Conservation (phyloP, 2,797 vertebrate genomes). For the Helarctos malayanus region DNA sequence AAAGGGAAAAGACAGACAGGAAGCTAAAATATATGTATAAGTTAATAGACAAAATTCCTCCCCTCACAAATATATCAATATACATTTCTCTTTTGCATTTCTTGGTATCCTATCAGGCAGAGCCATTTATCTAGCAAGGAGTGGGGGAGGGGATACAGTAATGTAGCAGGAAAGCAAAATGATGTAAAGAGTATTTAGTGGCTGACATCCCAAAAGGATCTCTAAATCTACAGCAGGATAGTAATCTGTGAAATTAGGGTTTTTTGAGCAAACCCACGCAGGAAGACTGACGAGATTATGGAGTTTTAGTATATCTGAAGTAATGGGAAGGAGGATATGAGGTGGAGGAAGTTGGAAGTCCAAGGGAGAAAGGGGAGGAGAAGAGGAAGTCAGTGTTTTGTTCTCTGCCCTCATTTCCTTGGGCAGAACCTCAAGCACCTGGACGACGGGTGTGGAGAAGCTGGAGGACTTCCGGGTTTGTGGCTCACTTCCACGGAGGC, state of each 20-base stretch:
- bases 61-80: background rate
- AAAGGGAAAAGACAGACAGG: background rate
- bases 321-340: background rate
- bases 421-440: background rate
- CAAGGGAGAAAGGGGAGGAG: background rate
- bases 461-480: background rate
- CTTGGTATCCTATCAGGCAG: background rate
- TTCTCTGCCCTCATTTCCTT: background rate
- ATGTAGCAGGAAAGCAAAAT: background rate
- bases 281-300: background rate
- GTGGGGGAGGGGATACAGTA: background rate
- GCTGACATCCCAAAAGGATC: constrained; percentile 11
- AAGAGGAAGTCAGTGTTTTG: background rate
- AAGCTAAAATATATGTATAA: background rate
- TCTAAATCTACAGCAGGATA: background rate
- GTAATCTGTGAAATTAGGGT: background rate
- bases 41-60: background rate
- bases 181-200: background rate
- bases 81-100: background rate
- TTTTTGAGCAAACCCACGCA: background rate
- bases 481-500: background rate
- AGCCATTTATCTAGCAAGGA: background rate
- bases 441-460: background rate
- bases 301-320: background rate
- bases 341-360: background rate